Base-by-base conservation (phyloP, 2,797 vertebrate species). In the Sebastes cheni region DNA sequence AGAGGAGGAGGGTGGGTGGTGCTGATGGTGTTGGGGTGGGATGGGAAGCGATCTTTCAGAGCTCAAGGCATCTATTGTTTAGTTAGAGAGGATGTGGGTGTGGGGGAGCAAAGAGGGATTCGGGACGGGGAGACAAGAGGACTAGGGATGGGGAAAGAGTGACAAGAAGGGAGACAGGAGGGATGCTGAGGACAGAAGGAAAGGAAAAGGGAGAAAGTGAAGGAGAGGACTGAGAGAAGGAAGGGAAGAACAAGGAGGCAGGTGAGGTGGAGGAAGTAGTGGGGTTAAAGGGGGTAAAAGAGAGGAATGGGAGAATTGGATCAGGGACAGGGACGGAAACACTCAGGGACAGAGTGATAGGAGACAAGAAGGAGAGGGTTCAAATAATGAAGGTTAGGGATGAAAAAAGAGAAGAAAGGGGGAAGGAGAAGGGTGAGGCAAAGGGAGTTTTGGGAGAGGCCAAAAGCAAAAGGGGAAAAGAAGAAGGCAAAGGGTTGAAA, bases 21-120 rank as follows among this genome's bases (percentile, higher is more conserved):
- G 82, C 69, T 83, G 90, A 87, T 72, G 84, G 82, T 67, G 86
- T 70, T 81, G 73, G 83, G 88, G 73, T 88, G 91, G 81, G 86
- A 84, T 89, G 86, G 88, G 81, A 89, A 91, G 91, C 76, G 81
- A 90, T 93, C 86, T 86, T 91, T 85, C 77, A 92, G 86, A 83
- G 89, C 92, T 91, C 81, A 87, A 90, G 87, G 88, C 90, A 78
- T 82, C 84, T 86, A 85, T 92, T 93, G 91, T 93, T 92, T 87
- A 84, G 86, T 90, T 89, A 78, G 81, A 90, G 89, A 85, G 80
- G 84, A 91, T 85, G 90, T 89, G 82, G 84, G 75, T 79, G 80
- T 83, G 69, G 77, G 79, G 50, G 52, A 61, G 79, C 61, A 75
- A 80, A 86, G 66, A 68, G 77, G 80, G 74, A 85, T 72, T 84